Base-by-base conservation (phyloP, 2,113 vertebrate genomes). In the Sphyrna mokarran region DNA sequence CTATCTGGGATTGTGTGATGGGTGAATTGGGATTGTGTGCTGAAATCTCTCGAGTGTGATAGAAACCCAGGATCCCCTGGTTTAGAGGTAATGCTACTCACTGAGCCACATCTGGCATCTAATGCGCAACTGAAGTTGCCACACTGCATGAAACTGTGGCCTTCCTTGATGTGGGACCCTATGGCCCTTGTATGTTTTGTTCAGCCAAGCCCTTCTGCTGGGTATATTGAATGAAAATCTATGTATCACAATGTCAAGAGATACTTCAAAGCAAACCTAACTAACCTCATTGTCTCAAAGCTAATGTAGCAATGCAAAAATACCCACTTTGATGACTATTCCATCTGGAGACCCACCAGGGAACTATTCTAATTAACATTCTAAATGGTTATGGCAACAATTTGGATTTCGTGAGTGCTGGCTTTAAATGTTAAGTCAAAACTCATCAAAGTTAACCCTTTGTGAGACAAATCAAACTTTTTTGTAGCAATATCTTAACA, bases 291-390 rank as follows among this genome's bases (percentile, higher is more conserved):
- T 93, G 61, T 93, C 89, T 93, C 58, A 93, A 43, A 93, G 58
- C 89, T 93, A 93, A 93, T 93, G 89, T 66, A 66, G 89, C 89
- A 93, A 93, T 68, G 89, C 89, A 93, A 93, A 93, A 93, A 37
- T 93, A 93, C 89, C 89, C 89, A 93, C 61, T 93, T 93, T 93
- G 89, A 93, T 93, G 89, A 93, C 61, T 93, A 93, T 93, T 93
- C 89, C 89, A 93, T 93, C 89, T 93, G 89, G 89, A 68, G 33
- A 40, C 89, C 89, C 89, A 93, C 89, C 61, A 66, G 89, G 89
- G 61, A 66, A 93, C 89, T 66, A 93, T 63, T 66, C 89, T 93
- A 93, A 93, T 93, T 93, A 93, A 93, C 89, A 93, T 93, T 93
- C 89, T 93, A 93, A 93, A 93, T 93, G 89, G 61, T 93, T 93